Conservation (phyloP, 92 coral and sea anemone species). For the Epizoanthus scotinus region DNA sequence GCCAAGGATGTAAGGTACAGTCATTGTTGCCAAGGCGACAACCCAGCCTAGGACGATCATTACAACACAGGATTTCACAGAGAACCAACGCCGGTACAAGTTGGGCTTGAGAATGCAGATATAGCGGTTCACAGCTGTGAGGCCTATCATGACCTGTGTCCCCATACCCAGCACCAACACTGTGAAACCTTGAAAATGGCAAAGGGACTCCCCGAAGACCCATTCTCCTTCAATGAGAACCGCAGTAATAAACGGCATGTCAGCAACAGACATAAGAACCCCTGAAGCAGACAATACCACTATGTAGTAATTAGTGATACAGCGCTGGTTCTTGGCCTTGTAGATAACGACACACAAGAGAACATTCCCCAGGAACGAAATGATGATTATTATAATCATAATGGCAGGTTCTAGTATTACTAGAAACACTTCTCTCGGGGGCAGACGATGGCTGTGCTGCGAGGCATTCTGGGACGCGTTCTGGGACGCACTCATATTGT, state of each 20-base stretch:
- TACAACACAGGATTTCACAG: background rate
- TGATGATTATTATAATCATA: constrained; percentile 2
- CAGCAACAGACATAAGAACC: constrained; percentile 19
- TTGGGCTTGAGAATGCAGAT: constrained; percentile 31
- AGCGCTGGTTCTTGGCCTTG: background rate
- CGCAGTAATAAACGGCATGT: constrained; percentile 27
- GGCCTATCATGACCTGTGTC: constrained; percentile 27
- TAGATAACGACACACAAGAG: constrained; percentile 24
- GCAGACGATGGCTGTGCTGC: constrained; percentile 1
- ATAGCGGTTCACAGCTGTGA: constrained; percentile 34
- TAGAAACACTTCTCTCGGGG: background rate
- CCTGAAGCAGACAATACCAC: constrained; percentile 26
- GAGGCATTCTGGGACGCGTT: constrained; percentile 11
- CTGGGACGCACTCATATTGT: background rate
- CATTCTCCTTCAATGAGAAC: constrained; percentile 23
- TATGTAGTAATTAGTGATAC: constrained; percentile 27
- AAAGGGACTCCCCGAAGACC: constrained; percentile 24
- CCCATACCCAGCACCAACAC: constrained; percentile 17
- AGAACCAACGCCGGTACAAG: constrained; percentile 34
- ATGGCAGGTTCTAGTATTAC: background rate
- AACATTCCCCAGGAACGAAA: constrained; percentile 15
- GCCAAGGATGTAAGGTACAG: constrained; percentile 6
- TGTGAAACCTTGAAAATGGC: constrained; percentile 36
- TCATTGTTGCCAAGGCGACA: background rate
- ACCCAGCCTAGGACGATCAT: constrained; percentile 26